Evolutionary conservation across 2,113 vertebrate genomes (phyloP), one percentile per base, ranked within the genome.

Genomic region (Turnix velox): DNA sequence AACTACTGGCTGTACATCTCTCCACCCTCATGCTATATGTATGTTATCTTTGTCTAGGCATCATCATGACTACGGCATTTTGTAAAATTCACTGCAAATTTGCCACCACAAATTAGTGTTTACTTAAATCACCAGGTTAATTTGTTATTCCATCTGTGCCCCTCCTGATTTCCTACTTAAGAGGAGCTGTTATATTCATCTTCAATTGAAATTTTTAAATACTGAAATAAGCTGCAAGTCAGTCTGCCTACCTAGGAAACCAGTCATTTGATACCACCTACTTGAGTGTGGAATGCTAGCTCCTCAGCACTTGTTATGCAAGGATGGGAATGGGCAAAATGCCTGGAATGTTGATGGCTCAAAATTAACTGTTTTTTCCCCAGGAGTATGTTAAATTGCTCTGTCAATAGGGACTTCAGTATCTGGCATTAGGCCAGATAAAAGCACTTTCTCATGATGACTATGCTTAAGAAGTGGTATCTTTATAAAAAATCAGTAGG

Each of bases 321-420:
- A 88, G 80, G 51, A 87, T 93, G 85, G 84, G 87, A 89, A 81
- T 48, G 45, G 87, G 95, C 95, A 95, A 91, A 92, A 87, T 94
- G 94, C 88, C 91, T 94, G 87, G 87, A 93, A 71, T 93, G 93
- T 46, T 66, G 73, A 79, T 94, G 37, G 67, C 80, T 87, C 51
- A 83, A 90, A 96, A 96, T 88, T 89, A 83, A 86, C 72, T 52
- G 40, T 45, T 86, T 88, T 96, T 93, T 92, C 49, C 58, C 84
- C 75, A 86, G 76, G 35, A 93, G 69, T 73, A 52, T 33, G 62
- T 63, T 75, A 84, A 94, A 81, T 92, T 82, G 22, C 51, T 90
- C 0, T 67, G 78, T 95, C 20, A 79, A 30, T 74, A 76, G 66
- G 66, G 71, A 84, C 43, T 43, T 79, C 14, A 30, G 66, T 61